These are phyloP conservation scores for Montipora capitata DNA, from an alignment of 92 coral and sea anemone genomes.

Conservation along the genomic window DNA sequence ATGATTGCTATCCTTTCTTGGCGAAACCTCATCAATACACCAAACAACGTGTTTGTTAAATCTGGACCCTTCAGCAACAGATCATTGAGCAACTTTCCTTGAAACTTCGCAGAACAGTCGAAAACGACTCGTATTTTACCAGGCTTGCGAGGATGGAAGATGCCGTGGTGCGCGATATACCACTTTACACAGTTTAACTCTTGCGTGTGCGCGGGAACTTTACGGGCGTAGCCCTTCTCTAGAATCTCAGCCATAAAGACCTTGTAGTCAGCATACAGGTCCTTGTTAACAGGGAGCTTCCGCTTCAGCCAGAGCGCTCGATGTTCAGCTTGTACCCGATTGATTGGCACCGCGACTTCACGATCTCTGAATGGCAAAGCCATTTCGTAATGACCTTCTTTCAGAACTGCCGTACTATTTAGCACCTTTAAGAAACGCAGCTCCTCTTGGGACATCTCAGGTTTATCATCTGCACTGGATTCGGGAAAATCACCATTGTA, in stretches of 20 bases:
- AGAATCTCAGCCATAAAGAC: constrained; percentile 15
- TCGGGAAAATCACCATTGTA: too few relatives aligned
- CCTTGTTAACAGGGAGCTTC: not conserved
- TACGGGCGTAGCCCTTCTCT: constrained; percentile 29
- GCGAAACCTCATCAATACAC: constrained; percentile 9
- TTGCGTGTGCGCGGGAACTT: constrained; percentile 13
- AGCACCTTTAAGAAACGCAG: too few relatives aligned
- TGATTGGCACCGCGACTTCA: not conserved
- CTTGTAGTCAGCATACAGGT: not conserved
- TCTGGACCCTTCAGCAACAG: too few relatives aligned
- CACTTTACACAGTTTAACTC: constrained; percentile 10
- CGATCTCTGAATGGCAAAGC: not conserved
- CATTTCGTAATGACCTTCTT: too few relatives aligned
- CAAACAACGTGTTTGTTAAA: too few relatives aligned
- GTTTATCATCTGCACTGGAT: too few relatives aligned
- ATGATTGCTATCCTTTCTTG: constrained; percentile 34
- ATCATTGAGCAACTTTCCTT: too few relatives aligned
- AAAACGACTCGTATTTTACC: too few relatives aligned
- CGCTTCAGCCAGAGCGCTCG: constrained; percentile 18
- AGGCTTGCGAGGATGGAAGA: too few relatives aligned
- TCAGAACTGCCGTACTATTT: too few relatives aligned
- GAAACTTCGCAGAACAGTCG: too few relatives aligned
- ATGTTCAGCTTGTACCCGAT: constrained; percentile 1
- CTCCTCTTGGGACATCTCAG: too few relatives aligned
- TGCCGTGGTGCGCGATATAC: not conserved